Evolutionary conservation across 2,797 vertebrate species (phyloP), one percentile per base, ranked within the genome.

Genomic region (Chaetophractus vellerosus): DNA sequence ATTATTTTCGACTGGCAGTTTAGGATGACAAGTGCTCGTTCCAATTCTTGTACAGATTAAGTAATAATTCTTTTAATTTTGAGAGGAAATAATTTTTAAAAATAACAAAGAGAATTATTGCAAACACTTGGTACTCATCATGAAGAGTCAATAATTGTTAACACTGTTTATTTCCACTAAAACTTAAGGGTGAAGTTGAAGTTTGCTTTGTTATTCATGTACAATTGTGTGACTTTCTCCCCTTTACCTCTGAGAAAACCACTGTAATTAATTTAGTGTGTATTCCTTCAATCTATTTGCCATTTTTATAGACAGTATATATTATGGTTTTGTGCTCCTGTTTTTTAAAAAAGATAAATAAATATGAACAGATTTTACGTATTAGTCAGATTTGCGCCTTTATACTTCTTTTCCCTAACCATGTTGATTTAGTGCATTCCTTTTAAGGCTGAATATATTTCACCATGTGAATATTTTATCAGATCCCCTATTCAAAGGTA

Each of bases 271-370:
- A 72, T 76, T 76, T 68, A 59, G 16, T 45, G 24, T 90, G 19
- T 55, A 15, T 68, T 89, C 72, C 69, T 86, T 84, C 38, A 89
- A 41, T 21, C 38, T 45, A 16, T 45, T 64, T 92, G 85, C 9
- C 41, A 23, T 11, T 94, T 91, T 52, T 64, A 45, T n/a, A 10
- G 24, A 31, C 19, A 31, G n/a, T 24, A 36, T 66, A 26, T 19
- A 6, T 28, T n/a, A 50, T 85, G 79, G 5, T 41, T 84, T 84
- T 63, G 0, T 74, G 74, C 66, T 48, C 88, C 41, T 48, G 26
- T 33, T 85, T 92, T 92, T 66, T 52, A 9, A 36, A 89, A 89
- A 91, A 59, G 36, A 83, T 59, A 81, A n/a, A 12, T 86, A n/a
- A 90, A 9, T 75, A 59, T n/a, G 76, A 68, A 55, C 10, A 81